These are phyloP conservation scores for Phortica magna DNA, from an alignment of 2,888 invertebrate genomes.

Conservation along the genomic window DNA sequence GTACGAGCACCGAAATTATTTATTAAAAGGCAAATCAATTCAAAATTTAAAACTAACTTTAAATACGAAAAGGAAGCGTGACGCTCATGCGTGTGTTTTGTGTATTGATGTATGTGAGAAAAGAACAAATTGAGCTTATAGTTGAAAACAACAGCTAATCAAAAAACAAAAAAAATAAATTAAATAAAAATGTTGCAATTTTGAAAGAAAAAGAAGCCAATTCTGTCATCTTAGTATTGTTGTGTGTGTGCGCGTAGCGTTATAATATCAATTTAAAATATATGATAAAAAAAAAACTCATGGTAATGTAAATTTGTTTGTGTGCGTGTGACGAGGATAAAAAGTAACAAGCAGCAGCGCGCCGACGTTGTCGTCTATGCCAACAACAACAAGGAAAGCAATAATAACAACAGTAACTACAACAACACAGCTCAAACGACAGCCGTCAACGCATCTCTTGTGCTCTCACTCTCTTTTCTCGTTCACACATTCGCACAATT, in stretches of 20 bases:
- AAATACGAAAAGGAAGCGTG: background rate
- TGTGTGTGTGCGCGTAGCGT: constrained; percentile 13
- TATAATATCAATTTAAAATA: background rate
- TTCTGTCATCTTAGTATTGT: background rate
- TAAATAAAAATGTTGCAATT: constrained; percentile 39
- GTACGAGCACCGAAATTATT: no score
- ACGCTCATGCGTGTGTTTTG: background rate
- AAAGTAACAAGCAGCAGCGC: constrained; percentile 8
- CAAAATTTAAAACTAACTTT: background rate
- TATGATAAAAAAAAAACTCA: constrained; percentile 16
- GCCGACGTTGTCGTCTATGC: constrained; percentile 2
- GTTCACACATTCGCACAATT: constrained; percentile 4
- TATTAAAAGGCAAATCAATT: no score
- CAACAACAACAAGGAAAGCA: background rate
- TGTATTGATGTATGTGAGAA: background rate
- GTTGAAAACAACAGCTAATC: constrained; percentile 19
- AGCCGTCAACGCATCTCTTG: background rate
- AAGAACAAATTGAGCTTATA: background rate
- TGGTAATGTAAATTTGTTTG: constrained; percentile 25
- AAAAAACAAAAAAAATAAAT: constrained; percentile 33
- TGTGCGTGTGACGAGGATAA: constrained; percentile 33
- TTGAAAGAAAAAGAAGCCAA: background rate
- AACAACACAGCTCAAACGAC: background rate
- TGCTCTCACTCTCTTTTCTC: background rate
- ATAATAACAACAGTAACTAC: background rate